Base-by-base conservation (phyloP, 2,888 invertebrate genomes). In the Laspeyria flexula region DNA sequence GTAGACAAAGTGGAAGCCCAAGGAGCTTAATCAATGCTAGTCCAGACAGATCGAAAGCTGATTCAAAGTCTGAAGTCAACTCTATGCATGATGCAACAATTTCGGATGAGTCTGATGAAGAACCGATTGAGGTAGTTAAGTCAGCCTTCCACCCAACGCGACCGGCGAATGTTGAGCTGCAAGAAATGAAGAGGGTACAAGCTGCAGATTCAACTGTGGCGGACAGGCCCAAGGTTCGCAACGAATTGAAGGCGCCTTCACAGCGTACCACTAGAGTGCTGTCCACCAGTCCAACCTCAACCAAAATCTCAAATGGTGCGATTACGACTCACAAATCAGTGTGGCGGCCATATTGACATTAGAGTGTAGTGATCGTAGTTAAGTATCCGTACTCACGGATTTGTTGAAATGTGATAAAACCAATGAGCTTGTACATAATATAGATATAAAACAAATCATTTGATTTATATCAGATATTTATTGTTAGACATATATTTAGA, bases 91-190 rank as follows among this genome's bases (percentile, higher is more conserved):
- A 94, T 29, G 93, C 93, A 18, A 94, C 94, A 0, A 93, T 93
- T 55, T 93, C 94, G 3, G 94, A 94, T 51, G 94, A 94, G 56
- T 95, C 95, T 0, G 95, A 95, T 38, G 95, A 96, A 52, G 95
- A 95, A 73, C 94, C 95, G 48, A 96, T 96, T 68, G 96, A 96
- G 73, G 96, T 96, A 16, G 96, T 96, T 0, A 95, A 95, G 71
- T 96, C 96, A 0, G 96, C 96, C 1, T 96, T 95, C 82, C 94
- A 95, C 40, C 95, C 95, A 15, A 95, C 95, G 43, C 88, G 93
- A 59, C 93, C 94, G 0, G 94, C 94, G 53, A 94, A 92, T 65
- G 86, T 94, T 1, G 88, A 93, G 60, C 74, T 94, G 23, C 93
- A 93, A 65, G 93, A 92, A 73, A 88, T 92, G 85, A 90, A 88